Conservation (phyloP, 1,140 invertebrate species). For the Trichonephila inaurata region DNA sequence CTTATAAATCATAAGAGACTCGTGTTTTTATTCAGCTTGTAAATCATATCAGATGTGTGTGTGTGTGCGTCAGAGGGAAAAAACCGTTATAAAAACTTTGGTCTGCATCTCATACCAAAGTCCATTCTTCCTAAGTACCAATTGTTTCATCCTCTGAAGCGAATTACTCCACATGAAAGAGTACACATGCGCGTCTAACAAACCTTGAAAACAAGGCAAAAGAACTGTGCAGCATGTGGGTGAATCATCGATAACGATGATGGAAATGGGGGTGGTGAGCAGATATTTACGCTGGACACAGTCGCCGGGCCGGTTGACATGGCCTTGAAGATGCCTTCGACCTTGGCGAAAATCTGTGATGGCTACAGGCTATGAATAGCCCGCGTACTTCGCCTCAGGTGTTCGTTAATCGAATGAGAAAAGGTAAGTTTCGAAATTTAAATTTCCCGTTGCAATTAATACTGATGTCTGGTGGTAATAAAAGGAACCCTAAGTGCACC, state of each 20-base stretch:
- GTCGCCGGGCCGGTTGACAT: not conserved
- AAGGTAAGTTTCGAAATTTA: slow-evolving; percentile 14
- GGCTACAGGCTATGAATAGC: not conserved
- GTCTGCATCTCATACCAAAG: not conserved
- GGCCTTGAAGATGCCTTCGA: slow-evolving; percentile 66
- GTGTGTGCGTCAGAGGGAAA: not conserved
- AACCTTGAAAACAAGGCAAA: slow-evolving; percentile 38
- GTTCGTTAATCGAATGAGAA: not conserved
- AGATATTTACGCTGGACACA: slow-evolving; percentile 19
- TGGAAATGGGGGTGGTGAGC: not conserved
- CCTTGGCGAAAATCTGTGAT: slow-evolving; percentile 46
- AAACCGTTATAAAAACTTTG: slow-evolving; percentile 1
- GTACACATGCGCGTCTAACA: slow-evolving; percentile 22
- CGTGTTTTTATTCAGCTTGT: not conserved
- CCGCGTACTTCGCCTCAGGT: not conserved
- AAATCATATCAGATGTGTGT: not conserved
- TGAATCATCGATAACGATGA: slow-evolving; percentile 36
- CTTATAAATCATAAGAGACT: not conserved
- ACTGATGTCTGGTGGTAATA: not conserved
- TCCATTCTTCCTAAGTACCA: not conserved
- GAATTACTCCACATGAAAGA: not conserved
- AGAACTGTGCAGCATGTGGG: not conserved
- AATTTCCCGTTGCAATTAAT: not conserved
- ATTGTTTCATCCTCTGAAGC: not conserved
- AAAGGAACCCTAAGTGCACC: too few species aligned